Evolutionary conservation across 2,888 invertebrate genomes (phyloP), one percentile per base, ranked within the genome.

Genomic region (Drosophila hamatofila): DNA sequence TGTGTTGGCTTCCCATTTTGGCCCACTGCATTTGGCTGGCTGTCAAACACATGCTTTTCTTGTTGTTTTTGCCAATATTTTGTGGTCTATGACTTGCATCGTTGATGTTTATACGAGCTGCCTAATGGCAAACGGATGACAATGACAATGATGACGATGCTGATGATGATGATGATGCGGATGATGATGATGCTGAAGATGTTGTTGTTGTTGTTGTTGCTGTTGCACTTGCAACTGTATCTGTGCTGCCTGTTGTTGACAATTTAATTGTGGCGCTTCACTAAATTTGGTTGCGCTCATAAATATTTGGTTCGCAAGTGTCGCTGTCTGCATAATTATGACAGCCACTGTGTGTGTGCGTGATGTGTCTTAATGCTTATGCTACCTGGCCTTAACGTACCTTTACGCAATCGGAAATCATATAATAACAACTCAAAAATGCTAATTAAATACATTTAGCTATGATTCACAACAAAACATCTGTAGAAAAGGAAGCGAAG

Each of bases 41-140:
- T 42, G 56, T 21, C 56, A 51, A 49, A 51, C 54, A 63, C 41
- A 56, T 71, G 52, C 39, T n/a, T 0, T 7, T 23, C 8, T 16
- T 30, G n/a, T 49, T 30, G 30, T 44, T 76, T 66, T 76, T 69
- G 79, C 64, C 64, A 78, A 72, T 48, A 49, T 42, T 51, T 66
- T 41, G 30, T 59, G 42, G 55, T 23, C 52, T 48, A 27, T 14
- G 25, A 27, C 55, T 44, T 61, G 68, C 52, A 52, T 35, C 71
- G 80, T 51, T 80, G 81, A 83, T 75, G 72, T 75, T 83, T 82
- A 72, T 78, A 86, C 66, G 72, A 84, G 64, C 75, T 81, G 85
- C 41, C 52, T 68, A 75, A 66, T 77, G 78, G 54, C 54, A 58
- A 65, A 56, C 72, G 74, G 68, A 48, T 52, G 68, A 57, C 57